Evolutionary conservation across 2,113 vertebrate genomes (phyloP), one percentile per base, ranked within the genome.

Genomic region (Sylvilagus bachmani): DNA sequence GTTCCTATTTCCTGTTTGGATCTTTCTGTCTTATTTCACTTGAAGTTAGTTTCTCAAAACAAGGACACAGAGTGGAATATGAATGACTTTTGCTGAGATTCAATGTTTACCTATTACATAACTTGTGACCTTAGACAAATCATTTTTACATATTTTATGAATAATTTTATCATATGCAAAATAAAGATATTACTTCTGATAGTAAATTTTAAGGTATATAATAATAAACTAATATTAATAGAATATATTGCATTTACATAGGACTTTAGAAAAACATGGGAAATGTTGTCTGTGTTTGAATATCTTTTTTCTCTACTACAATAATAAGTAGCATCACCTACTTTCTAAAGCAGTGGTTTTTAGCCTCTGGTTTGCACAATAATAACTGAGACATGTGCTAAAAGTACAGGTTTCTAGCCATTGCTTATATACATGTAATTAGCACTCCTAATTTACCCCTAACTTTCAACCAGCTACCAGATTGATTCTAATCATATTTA

Each of bases 321-420:
- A 16, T 66, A 55, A 49, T 49, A 70, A 4, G 22, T 80, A 12
- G 12, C 17, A 75, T 55, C 33, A 89, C 13, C 6, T 83, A 22
- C 16, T 58, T 83, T 49, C 61, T 33, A 9, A 25, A 93, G 5
- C 3, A 77, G 25, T 74, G 6, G 8, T 38, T 38, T 86, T 82
- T n/a, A 44, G 10, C 1, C 4, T n/a, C 33, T 66, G 21, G 8
- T 17, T 4, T 62, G 6, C 3, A 80, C 29, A 81, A 38, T 75
- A 27, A 19, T 33, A 6, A 14, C 3, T 73, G 19, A 31, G 11
- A 44, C 9, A 5, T 7, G 14, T 0, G 29, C 10, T 10, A n/a
- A 88, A 73, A 55, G 53, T 61, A 44, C 36, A 38, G 21, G 6
- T 53, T 88, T 6, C 6, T 73, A n/a, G 31, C 10, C 4, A 31